Evolutionary conservation across 92 coral and sea anemone species (phyloP), one percentile per base, ranked within the genome.

Genomic region (Bergia puertoricense): DNA sequence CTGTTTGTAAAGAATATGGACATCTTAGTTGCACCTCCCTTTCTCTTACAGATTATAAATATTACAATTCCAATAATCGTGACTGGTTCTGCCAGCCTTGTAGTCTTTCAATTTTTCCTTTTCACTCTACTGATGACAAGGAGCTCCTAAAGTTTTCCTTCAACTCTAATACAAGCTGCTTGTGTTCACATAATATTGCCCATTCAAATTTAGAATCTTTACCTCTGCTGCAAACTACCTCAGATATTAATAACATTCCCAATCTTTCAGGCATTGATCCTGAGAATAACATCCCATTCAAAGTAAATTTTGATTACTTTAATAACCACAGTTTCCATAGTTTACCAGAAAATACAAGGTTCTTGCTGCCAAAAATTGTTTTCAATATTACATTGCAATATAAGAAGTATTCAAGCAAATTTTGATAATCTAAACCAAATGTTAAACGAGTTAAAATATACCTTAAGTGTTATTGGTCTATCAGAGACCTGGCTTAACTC

Each of bases 11-110:
- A 22, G 74, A 77, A 43, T 72, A 2, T 65, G 67, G 45, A 69
- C 90, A 90, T 68, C 81, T 90, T 22, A 90, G 41, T 40, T 88
- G 91, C 88, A 91, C 93, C 23, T 82, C 74, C 89, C 91, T 91
- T 91, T 56, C 93, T 91, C 89, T 75, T 72, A 81, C 74, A 41
- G 86, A 88, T 74, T 88, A 88, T 57, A 88, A 75, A 81, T 81
- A 73, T 76, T 46, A 81, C 77, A 88, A 54, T 56, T 48, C 38
- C 77, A 81, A 73, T 88, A 88, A 74, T 50, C 88, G 83, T 81
- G 93, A 84, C 48, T 88, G 90, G 91, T 41, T 79, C 48, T 91
- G 91, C 86, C 90, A 86, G 81, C 46, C 43, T 74, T 86, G 89
- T 48, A 75, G 85, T 85, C 59, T 38, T 16, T 91, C 91, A 72